Evolutionary conservation across 2,888 invertebrate species (phyloP), one percentile per base, ranked within the genome.

Genomic region (Tortricodes alternella): DNA sequence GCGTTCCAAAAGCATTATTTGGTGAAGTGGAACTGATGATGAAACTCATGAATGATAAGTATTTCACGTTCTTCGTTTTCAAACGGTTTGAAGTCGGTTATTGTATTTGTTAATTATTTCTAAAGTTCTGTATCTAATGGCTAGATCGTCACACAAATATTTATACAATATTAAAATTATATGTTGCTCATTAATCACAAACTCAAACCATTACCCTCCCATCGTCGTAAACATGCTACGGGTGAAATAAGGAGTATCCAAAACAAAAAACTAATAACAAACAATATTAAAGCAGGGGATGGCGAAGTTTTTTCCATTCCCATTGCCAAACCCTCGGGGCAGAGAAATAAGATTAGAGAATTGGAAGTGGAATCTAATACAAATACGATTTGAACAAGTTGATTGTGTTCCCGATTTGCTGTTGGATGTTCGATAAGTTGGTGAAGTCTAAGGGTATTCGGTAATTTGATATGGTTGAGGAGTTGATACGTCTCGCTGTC

Each of bases 221-320:
- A 8, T 21, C 19, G 32, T 24, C 24, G 5, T 23, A 46, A 46
- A 2, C 18, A 11, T 15, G 4, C 24, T 8, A 9, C 19, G 15
- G 23, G 24, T 29, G 9, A 48, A 53, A 53, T 39, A 53, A 32
- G 16, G n/a, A 35, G 48, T 43, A 35, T 49, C 41, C 15, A 27
- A 27, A 50, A 32, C 35, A 50, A 56, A 56, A 56, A 56, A 56
- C 56, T 56, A 56, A 50, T 56, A 56, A 50, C 37, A 56, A 56
- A 56, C 50, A 35, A 37, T 44, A 56, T 56, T 50, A 44, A 50
- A 50, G 35, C 49, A 18, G 55, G 48, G 46, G 21, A 4, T 32
- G 8, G 24, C 38, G 5, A 56, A 50, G 43, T 56, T 56, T 56
- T 39, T 49, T 38, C 53, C 48, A 9, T 39, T 46, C 7, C 29